Conservation (phyloP, 2,113 vertebrate species). For the Rhabdomys dilectus region DNA sequence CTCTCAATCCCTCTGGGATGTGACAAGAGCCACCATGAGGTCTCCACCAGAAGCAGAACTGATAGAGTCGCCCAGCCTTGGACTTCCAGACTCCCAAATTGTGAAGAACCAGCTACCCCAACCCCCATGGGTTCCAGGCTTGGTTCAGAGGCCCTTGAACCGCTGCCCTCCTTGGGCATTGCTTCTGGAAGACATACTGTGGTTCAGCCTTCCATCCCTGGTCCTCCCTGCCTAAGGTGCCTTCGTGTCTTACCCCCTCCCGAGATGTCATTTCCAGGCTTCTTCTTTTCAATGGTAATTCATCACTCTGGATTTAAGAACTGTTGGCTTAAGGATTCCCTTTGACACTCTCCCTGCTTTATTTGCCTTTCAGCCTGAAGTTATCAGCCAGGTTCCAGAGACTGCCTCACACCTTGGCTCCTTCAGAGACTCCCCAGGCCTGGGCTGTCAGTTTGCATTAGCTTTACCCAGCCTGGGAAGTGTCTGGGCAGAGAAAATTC, state of each 20-base stretch:
- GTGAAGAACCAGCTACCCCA: neutral
- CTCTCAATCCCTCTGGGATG: neutral
- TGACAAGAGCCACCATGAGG: neutral
- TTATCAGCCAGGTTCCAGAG: neutral
- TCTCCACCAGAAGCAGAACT: neutral
- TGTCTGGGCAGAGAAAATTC: neutral
- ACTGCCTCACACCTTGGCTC: neutral
- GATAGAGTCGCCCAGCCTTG: neutral
- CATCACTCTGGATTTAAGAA: neutral
- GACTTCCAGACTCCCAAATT: neutral
- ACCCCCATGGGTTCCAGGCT: neutral
- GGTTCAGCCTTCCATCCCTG: fast-evolving
- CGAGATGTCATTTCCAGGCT: neutral
- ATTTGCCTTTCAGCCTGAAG: neutral
- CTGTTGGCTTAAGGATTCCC: conserved; percentile 16
- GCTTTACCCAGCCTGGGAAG: neutral
- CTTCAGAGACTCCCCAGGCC: fast-evolving
- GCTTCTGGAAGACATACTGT: too few relatives aligned
- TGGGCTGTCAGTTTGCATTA: neutral
- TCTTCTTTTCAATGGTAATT: neutral
- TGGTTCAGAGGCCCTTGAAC: neutral
- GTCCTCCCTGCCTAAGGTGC: neutral
- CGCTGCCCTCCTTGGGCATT: fast-evolving
- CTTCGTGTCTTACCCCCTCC: neutral
- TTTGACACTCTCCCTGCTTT: conserved; percentile 32